Conservation (phyloP, 2,113 vertebrate species). For the Naja naja region DNA sequence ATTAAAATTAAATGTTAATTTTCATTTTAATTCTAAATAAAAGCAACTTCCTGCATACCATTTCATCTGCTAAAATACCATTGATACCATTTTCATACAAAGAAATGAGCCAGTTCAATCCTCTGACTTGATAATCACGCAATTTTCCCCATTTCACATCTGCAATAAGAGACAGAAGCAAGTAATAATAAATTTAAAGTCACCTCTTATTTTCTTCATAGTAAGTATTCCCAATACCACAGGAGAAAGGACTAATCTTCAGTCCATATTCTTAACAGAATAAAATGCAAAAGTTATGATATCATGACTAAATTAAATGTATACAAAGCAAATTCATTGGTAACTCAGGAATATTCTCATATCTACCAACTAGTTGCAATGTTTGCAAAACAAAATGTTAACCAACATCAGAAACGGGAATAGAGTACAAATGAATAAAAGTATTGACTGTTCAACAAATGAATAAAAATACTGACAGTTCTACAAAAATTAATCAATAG, state of each 20-base stretch:
- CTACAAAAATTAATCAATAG: not conserved
- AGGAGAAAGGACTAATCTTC: not conserved
- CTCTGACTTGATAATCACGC: conserved; percentile 94
- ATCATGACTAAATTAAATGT: not conserved
- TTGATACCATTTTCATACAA: conserved; percentile 99
- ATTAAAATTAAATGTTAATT: not conserved
- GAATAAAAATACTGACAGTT: not conserved
- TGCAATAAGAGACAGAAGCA: conserved; percentile 52
- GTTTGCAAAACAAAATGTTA: not conserved
- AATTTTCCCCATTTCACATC: conserved; percentile 93
- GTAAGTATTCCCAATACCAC: not conserved
- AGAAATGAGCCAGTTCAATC: conserved; percentile 98
- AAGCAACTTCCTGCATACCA: conserved; percentile 73
- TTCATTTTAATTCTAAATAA: conserved; percentile 8
- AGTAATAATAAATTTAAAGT: not conserved
- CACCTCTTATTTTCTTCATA: not conserved
- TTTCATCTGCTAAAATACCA: conserved; percentile 97
- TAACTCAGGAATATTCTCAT: not conserved
- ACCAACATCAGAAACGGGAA: not conserved
- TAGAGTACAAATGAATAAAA: not conserved
- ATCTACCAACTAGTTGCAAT: not conserved
- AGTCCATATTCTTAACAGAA: not conserved
- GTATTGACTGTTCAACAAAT: not conserved
- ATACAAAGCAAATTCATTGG: not conserved
- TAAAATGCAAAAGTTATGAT: not conserved